Base-by-base conservation (phyloP, 1,140 invertebrate species). In the Drosophila subobscura region DNA sequence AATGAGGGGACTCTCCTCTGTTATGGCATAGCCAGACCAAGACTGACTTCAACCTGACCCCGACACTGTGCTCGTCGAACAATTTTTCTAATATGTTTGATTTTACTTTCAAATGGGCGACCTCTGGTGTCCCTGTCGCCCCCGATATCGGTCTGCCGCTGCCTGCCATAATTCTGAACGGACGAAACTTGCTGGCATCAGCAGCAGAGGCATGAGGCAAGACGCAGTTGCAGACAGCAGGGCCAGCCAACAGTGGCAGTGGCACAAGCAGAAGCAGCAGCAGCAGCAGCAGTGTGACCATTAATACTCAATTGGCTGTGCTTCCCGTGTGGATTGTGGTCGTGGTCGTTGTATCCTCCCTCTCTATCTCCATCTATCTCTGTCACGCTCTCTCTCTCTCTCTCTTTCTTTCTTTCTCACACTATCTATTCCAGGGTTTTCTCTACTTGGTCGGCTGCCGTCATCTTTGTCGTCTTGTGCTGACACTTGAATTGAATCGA, bases 301-400 rank as follows among this genome's bases (percentile, higher is more conserved):
- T 88, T 88, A 88, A 88, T 88, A 88, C 83, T 88, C 83, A 88
- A 88, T 88, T 88, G 83, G 83, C 83, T 88, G 83, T 88, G 83
- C 83, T 88, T 88, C 83, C 83, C 83, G 83, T 81, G 83, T 73
- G 83, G 83, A 81, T 79, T 86, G 83, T 81, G 83, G 78, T 75
- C 64, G 78, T 42, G 47, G 61, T 37, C 29, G 29, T 47, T 46
- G 23, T 29, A 37, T 42, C 37, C 16, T 5, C 52, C 44, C 44
- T 10, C 56, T 10, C 29, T 33, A 25, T 25, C 49, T 51, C 6
- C 4, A 5, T 4, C 29, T 2, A 10, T 6, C n/a, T 7, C 20
- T 16, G 16, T 20, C 16, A 20, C 16, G 16, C 49, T 42, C 20
- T 41, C 54, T 37, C 25, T 27, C 41, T 49, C 45, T 45, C 33